These are phyloP conservation scores for Pogoniulus pusillus DNA, from an alignment of 2,797 vertebrate species.

Conservation along the genomic window DNA sequence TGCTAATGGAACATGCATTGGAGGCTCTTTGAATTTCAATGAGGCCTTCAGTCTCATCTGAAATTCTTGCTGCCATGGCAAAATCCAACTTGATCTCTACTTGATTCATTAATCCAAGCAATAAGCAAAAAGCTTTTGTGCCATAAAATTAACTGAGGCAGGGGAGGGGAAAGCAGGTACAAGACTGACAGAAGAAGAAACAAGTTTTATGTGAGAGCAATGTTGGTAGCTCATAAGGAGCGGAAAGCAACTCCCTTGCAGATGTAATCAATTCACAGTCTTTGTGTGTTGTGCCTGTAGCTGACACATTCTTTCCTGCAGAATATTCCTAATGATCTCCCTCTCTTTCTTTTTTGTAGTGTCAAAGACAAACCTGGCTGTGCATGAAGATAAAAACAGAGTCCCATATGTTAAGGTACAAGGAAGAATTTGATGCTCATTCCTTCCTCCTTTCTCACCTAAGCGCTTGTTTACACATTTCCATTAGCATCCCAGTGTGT, in stretches of 20 bases:
- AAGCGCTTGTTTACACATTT: neutral
- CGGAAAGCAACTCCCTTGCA: neutral
- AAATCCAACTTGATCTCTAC: neutral
- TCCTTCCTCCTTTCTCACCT: neutral
- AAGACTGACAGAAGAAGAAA: neutral
- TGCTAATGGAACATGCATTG: neutral
- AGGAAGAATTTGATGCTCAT: neutral
- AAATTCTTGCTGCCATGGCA: neutral
- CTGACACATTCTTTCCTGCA: neutral
- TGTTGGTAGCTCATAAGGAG: fast-evolving
- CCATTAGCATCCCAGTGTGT: neutral
- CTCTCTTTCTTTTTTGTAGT: slow-evolving; percentile 75
- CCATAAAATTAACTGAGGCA: neutral
- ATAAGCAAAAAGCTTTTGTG: neutral
- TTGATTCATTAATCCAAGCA: neutral
- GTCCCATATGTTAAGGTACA: slow-evolving; percentile 95
- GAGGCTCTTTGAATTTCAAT: neutral
- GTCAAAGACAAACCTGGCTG: slow-evolving; percentile 94
- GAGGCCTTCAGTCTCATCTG: neutral
- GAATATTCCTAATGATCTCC: neutral
- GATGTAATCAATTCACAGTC: neutral
- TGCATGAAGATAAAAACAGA: slow-evolving; percentile 96
- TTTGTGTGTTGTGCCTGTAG: neutral
- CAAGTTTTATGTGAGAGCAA: fast-evolving
- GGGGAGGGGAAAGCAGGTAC: neutral